Evolutionary conservation across 2,113 vertebrate genomes (phyloP), one percentile per base, ranked within the genome.

Genomic region (Otis tarda): DNA sequence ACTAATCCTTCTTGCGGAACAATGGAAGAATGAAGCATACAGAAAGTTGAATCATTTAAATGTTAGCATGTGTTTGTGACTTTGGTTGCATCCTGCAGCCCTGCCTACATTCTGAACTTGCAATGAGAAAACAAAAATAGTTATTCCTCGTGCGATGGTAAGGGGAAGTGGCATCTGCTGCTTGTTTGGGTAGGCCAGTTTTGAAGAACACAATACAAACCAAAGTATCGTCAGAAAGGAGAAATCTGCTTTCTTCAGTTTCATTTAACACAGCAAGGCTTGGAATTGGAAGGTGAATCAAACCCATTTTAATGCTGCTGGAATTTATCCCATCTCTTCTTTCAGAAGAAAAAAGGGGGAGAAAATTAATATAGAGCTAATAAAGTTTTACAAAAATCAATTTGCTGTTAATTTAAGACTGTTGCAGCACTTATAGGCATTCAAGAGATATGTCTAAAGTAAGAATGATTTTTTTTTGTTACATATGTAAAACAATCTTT

Each of bases 1-100:
- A 45, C 45, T 76, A 64, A 65, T 71, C 7, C 24, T 67, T 83
- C 43, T 69, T 76, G 31, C 8, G 61, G 59, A 85, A 76, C n/a
- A 89, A 33, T 76, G 35, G 39, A 88, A 80, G 53, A 85, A 68
- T 17, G 27, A 79, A 22, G 3, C 61, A 67, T 63, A 41, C 22
- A 82, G 63, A 82, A 35, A 35, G 23, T 82, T 94, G 53, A 91
- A 52, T 87, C 27, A 52, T 94, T 96, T 83, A 77, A 90, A 83
- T 3, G 8, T 86, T 94, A 80, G 14, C 31, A 22, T 55, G 41
- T 59, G 19, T 86, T 85, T 89, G 61, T 69, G 75, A 47, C 41
- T 87, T 83, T 69, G 75, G 8, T 89, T 89, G 77, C 19, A 45
- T 81, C 87, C 52, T 83, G 25, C 23, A 69, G 35, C 25, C 43